These are phyloP conservation scores for Indri indri DNA, from an alignment of 2,113 vertebrate species.

Conservation along the genomic window DNA sequence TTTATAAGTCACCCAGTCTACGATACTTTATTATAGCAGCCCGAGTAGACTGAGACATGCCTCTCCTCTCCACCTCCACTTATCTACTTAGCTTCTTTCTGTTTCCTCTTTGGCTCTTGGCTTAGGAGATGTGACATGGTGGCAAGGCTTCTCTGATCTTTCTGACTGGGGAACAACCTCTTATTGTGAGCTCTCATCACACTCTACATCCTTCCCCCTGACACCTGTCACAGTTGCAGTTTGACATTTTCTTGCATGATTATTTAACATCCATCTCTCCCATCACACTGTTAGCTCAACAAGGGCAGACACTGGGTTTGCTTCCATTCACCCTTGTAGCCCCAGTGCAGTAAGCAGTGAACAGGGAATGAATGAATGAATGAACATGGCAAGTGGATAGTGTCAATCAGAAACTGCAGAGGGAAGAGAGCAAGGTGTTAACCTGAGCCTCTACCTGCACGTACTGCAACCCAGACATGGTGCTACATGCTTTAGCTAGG, in stretches of 20 bases:
- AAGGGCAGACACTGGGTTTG: neutral
- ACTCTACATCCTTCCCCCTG: neutral
- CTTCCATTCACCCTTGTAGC: neutral
- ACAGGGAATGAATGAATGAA: neutral
- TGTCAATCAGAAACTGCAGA: neutral
- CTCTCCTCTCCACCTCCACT: too few relatives aligned
- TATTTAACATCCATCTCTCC: neutral
- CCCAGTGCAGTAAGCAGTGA: neutral
- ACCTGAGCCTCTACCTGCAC: accelerated
- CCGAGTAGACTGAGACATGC: neutral
- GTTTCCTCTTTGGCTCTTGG: neutral
- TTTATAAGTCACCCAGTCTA: neutral
- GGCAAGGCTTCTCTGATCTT: neutral
- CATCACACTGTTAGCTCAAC: neutral
- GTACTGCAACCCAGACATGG: neutral
- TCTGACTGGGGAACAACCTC: accelerated
- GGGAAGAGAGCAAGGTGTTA: neutral
- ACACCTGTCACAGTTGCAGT: neutral
- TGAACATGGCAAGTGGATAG: neutral
- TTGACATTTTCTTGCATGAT: neutral
- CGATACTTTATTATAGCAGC: neutral
- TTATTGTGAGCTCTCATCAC: neutral
- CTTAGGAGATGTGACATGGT: neutral
- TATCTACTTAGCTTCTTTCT: neutral
- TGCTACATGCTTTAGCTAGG: neutral